Base-by-base conservation (phyloP, 2,113 vertebrate genomes). In the Gavia stellata region DNA sequence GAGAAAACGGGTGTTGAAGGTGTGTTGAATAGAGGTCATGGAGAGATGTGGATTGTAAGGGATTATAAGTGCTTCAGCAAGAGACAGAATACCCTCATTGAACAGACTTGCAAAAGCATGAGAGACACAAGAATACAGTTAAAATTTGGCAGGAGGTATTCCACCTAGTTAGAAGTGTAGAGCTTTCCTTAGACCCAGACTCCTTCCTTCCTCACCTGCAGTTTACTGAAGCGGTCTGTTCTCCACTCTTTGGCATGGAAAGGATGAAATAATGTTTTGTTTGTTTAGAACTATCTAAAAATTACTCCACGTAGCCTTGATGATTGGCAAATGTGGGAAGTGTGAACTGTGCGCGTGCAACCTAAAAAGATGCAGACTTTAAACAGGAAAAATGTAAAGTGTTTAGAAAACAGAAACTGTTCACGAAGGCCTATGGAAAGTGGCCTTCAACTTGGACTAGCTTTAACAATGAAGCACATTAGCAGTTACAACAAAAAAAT, bases 271-370 rank as follows among this genome's bases (percentile, higher is more conserved):
- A 94, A 79, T 83, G 45, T 21, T 92, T 88, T 95, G 49, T 96
- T 97, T 96, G 96, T 94, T 96, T 95, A 77, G 90, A 95, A 78
- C 73, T 86, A 61, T 67, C 93, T 96, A 97, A 93, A 96, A 96
- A 96, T 94, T 94, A 71, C 81, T 90, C 74, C 59, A 70, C 21
- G 12, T 91, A 92, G 93, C 91, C 95, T 95, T 96, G 92, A 94
- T 96, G 97, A 96, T 96, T 96, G 92, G 96, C 93, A 96, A 97
- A 96, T 38, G 93, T 97, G 81, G 93, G 95, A 97, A 95, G 91
- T 89, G 81, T 66, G 88, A 95, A 95, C 82, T 83, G 82, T 88
- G 81, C 0, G 28, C 85, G 59, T 34, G 82, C 87, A 94, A 83
- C 72, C 85, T 73, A 96, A 91, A 94, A 96, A 77, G 91, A 94